Conservation (phyloP, 2,888 invertebrate genomes). For the Diloba caeruleocephala region DNA sequence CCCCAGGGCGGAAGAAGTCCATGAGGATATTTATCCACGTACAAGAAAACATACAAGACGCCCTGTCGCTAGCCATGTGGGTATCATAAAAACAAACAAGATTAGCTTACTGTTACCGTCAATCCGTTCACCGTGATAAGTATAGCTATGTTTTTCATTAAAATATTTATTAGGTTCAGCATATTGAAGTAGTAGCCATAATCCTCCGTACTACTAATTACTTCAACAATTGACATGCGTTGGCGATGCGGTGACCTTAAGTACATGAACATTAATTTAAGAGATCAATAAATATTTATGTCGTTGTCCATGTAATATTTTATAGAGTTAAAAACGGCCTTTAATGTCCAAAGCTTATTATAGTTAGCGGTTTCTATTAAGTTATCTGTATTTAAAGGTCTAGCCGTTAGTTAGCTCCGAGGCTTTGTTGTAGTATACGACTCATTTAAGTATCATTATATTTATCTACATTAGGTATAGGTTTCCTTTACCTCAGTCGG, state of each 20-base stretch:
- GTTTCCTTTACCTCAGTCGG: too few relatives aligned
- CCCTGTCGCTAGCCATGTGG: too few relatives aligned
- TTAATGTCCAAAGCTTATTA: conserved; percentile 6
- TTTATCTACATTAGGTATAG: neutral
- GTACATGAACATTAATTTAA: conserved; percentile 68
- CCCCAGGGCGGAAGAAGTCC: too few relatives aligned
- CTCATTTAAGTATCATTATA: neutral
- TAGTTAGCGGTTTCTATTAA: neutral
- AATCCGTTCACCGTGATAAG: too few relatives aligned
- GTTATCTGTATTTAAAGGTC: conserved; percentile 1
- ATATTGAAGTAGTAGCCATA: conserved; percentile 8
- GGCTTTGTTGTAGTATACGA: conserved; percentile 1
- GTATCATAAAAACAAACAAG: too few relatives aligned
- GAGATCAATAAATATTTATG: conserved; percentile 69
- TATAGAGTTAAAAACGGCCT: conserved; percentile 57
- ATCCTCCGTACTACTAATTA: conserved; percentile 17
- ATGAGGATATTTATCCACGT: too few relatives aligned
- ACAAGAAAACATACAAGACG: too few relatives aligned
- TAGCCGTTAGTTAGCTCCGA: too few relatives aligned
- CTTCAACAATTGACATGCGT: conserved; percentile 52
- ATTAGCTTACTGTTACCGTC: too few relatives aligned
- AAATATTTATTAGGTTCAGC: too few relatives aligned
- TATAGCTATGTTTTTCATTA: too few relatives aligned
- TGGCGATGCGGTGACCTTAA: conserved; percentile 63
- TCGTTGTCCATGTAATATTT: conserved; percentile 48